phyloP scores from a whole-genome alignment of 2,113 vertebrate species.

The Caranx melampygus region DNA sequence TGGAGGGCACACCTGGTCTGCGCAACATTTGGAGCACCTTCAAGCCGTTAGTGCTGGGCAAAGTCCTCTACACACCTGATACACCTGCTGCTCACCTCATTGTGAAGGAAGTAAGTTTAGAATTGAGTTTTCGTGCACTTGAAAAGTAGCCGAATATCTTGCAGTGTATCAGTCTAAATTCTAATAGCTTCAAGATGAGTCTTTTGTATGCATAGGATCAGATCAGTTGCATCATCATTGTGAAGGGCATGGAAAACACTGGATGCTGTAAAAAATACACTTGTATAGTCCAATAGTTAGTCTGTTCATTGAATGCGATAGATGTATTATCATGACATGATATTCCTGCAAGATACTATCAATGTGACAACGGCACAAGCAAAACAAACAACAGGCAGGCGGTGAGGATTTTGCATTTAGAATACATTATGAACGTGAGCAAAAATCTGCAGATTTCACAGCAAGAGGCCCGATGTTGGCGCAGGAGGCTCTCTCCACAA shows the following conservation, averaged over 20 bases:
- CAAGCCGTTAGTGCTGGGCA: constrained; percentile 91
- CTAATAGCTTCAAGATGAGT: not conserved
- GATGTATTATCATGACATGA: constrained; percentile 48
- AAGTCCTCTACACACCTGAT: constrained; percentile 94
- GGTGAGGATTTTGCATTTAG: constrained; percentile 29
- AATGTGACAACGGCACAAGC: constrained; percentile 52
- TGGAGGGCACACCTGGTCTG: constrained; percentile 90
- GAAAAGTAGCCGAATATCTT: not conserved
- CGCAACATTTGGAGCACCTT: constrained; percentile 92
- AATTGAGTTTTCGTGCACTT: not conserved
- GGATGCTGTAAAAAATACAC: constrained; percentile 8
- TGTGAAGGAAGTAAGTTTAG: constrained; percentile 88
- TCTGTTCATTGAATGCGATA: constrained; percentile 1
- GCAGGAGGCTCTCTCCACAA: constrained; percentile 48
- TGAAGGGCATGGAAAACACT: constrained; percentile 9
- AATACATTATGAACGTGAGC: constrained; percentile 60
- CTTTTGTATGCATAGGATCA: not conserved
- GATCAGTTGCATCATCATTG: constrained; percentile 1
- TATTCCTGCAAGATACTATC: constrained; percentile 62
- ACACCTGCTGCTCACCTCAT: constrained; percentile 88
- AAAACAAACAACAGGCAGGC: constrained; percentile 64
- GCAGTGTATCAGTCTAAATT: too few relatives aligned
- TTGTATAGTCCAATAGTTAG: constrained; percentile 4
- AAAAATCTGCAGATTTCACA: constrained; percentile 61
- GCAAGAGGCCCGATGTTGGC: constrained; percentile 34